These are phyloP conservation scores for Eristalis pertinax DNA, from an alignment of 2,888 invertebrate species.

Conservation along the genomic window DNA sequence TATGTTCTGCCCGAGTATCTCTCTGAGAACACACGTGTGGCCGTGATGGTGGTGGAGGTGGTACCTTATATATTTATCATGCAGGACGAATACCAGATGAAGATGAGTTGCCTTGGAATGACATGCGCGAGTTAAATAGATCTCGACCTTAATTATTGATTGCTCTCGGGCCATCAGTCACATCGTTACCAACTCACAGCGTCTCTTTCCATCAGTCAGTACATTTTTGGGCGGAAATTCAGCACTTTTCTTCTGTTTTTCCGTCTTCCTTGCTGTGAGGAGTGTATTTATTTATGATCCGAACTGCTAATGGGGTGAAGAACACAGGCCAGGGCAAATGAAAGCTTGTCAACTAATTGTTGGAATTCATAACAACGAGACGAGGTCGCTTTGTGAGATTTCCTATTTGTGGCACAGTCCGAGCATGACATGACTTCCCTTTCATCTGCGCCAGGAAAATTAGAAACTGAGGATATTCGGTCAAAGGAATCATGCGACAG, in stretches of 20 bases:
- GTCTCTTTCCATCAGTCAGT: neutral
- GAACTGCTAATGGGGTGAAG: neutral
- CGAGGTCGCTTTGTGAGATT: neutral
- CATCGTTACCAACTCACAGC: constrained; percentile 30
- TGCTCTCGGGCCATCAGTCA: constrained; percentile 39
- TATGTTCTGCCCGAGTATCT: constrained; percentile 36
- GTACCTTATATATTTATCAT: constrained; percentile 10
- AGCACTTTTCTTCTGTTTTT: too few relatives aligned
- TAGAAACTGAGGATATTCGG: neutral
- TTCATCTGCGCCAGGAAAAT: neutral
- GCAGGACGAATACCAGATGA: constrained; percentile 32
- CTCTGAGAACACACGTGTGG: neutral
- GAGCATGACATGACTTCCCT: neutral
- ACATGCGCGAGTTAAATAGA: constrained; percentile 24
- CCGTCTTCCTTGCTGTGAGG: neutral
- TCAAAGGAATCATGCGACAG: neutral
- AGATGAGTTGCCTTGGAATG: constrained; percentile 3
- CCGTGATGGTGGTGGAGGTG: too few relatives aligned
- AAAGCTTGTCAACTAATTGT: constrained; percentile 17
- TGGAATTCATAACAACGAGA: constrained; percentile 6
- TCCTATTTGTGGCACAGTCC: neutral
- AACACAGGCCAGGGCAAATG: constrained; percentile 1
- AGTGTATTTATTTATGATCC: neutral
- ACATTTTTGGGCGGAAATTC: constrained; percentile 8
- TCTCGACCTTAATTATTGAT: constrained; percentile 46